Percentiles rank a stretch among this genome's conserved stretches.
phyloP scores from a whole-genome alignment of 1,140 invertebrate genomes.

The Megathymus violae region DNA sequence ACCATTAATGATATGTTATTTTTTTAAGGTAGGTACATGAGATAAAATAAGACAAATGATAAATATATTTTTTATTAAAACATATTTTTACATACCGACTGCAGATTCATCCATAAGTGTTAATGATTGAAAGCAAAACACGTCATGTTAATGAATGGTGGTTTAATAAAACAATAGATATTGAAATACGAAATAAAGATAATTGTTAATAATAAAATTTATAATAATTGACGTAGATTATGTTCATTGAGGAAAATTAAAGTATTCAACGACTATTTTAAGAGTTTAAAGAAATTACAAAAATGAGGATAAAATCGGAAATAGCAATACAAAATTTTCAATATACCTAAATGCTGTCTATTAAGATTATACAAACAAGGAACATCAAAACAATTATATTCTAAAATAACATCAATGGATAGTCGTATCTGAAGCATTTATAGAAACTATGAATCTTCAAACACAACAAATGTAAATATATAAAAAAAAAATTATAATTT shows the following conservation, averaged over 20 bases:
- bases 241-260: neutral
- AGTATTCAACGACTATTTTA: neutral
- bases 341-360: constrained; percentile 1
- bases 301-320: constrained; percentile 8
- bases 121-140: constrained; percentile 72
- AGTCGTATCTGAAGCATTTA: constrained; percentile 6
- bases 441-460: constrained; percentile 2
- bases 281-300: constrained; percentile 4
- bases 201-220: neutral
- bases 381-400: constrained; percentile 3
- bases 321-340: constrained; percentile 30
- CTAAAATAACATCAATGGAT: constrained; percentile 10
- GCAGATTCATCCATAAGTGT: constrained; percentile 65
- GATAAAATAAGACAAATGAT: constrained; percentile 19
- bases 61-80: constrained; percentile 42
- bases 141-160: constrained; percentile 53
- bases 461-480: constrained; percentile 5
- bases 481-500: neutral
- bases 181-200: constrained; percentile 1
- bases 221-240: neutral
- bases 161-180: neutral
- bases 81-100: constrained; percentile 77
- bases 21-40: constrained; percentile 19
- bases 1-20: constrained; percentile 20
- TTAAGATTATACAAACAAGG: neutral